A percentile compares a stretch with the other conserved stretches of the same genome.
phyloP scores from a whole-genome alignment of 2,113 vertebrate genomes.

The Saccopteryx bilineata region DNA sequence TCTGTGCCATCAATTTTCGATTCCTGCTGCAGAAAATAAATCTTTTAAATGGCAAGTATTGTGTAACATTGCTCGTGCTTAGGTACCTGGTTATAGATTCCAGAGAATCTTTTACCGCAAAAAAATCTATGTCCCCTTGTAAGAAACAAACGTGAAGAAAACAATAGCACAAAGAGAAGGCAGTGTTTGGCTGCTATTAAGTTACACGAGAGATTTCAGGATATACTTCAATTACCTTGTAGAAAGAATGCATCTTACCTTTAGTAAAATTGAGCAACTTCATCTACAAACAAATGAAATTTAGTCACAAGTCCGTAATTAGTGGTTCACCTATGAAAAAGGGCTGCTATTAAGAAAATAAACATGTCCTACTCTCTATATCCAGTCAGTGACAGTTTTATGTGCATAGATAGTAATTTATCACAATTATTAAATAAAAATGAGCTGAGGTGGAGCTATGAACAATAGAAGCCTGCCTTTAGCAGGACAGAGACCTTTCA shows the following conservation, averaged over 20 bases:
- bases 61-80: not conserved
- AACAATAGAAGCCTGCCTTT: not conserved
- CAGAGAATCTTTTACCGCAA: constrained; percentile 18
- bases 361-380: not conserved
- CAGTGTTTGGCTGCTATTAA: not conserved
- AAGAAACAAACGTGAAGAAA: not conserved
- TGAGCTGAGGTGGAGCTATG: not conserved
- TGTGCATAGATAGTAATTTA: not conserved
- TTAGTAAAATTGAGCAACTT: not conserved
- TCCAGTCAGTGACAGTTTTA: not conserved
- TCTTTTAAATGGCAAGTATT: not conserved
- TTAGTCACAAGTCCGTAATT: not conserved
- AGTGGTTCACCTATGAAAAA: not conserved
- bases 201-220: not conserved
- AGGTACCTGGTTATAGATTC: not conserved
- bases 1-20: not conserved
- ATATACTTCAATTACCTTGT: too few species aligned
- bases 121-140: not conserved
- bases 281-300: not conserved
- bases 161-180: not conserved
- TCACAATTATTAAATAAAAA: not conserved
- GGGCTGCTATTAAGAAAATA: constrained; percentile 5
- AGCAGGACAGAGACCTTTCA: not conserved
- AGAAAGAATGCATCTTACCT: not conserved
- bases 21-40: not conserved